phyloP scores from a whole-genome alignment of 2,797 vertebrate genomes.

The Sebastes itinus region DNA sequence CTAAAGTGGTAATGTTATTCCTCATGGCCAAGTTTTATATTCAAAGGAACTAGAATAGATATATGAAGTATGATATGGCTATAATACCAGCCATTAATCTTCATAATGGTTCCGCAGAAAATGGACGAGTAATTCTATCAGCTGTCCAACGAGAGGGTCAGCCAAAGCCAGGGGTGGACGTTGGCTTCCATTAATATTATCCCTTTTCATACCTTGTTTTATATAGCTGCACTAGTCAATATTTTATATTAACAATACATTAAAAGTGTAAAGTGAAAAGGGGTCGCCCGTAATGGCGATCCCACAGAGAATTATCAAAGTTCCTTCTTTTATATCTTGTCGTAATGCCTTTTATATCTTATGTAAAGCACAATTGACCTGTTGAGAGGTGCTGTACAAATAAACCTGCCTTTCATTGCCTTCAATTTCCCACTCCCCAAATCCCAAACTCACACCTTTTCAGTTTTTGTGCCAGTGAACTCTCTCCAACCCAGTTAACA shows the following conservation, averaged over 20 bases:
- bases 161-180: neutral
- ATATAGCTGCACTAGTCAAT: neutral
- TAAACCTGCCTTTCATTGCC: neutral
- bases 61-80: slow-evolving; percentile 49
- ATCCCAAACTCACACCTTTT: slow-evolving; percentile 8
- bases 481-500: neutral
- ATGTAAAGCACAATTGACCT: neutral
- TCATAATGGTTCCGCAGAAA: slow-evolving; percentile 33
- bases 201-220: neutral
- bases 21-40: slow-evolving; percentile 51
- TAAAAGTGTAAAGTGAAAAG: neutral
- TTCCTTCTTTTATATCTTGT: neutral
- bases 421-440: neutral
- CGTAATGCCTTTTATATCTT: neutral
- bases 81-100: slow-evolving; percentile 65
- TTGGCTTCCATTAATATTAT: neutral
- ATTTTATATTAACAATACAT: neutral
- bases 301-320: neutral
- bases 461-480: slow-evolving; percentile 1
- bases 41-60: slow-evolving; percentile 48
- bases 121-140: slow-evolving; percentile 19
- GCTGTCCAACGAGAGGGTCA: slow-evolving; percentile 1
- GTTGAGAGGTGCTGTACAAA: neutral
- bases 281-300: neutral
- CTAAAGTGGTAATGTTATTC: slow-evolving; percentile 58